phyloP scores from a whole-genome alignment of 2,113 vertebrate species.

The Eubucco bourcierii region DNA sequence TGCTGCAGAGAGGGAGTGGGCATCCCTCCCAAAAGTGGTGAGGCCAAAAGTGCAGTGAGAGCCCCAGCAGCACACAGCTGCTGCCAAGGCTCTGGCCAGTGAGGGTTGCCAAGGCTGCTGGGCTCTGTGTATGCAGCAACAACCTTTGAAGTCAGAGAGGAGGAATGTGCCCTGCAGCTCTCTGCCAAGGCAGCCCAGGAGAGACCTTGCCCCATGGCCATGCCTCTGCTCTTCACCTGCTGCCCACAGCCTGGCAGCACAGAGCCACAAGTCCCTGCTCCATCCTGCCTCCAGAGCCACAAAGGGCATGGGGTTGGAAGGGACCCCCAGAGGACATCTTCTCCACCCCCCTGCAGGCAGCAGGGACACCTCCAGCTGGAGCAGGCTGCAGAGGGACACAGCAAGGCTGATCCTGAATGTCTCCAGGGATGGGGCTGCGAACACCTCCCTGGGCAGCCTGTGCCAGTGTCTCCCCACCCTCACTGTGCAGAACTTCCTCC shows the following conservation, averaged over 20 bases:
- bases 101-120: constrained; percentile 54
- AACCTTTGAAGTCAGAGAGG: constrained; percentile 62
- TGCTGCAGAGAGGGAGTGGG: rapidly evolving
- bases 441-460: too few species aligned
- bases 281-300: neutral
- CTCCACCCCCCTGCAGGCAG: too few species aligned
- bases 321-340: too few species aligned
- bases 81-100: neutral
- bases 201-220: rapidly evolving
- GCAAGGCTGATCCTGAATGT: too few species aligned
- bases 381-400: too few species aligned
- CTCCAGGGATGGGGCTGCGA: too few species aligned
- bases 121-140: constrained; percentile 61
- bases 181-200: neutral
- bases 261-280: rapidly evolving
- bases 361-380: too few species aligned
- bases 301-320: too few species aligned
- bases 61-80: constrained; percentile 10
- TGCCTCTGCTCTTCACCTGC: neutral
- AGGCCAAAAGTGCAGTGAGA: neutral
- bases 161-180: constrained; percentile 1
- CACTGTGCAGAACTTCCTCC: too few species aligned
- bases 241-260: neutral
- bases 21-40: neutral
- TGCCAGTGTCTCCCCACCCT: too few species aligned